Percentiles rank a stretch among this genome's conserved stretches.
Evolutionary conservation across 2,113 vertebrate species (phyloP).

Genomic region (Sebastes fasciatus): DNA sequence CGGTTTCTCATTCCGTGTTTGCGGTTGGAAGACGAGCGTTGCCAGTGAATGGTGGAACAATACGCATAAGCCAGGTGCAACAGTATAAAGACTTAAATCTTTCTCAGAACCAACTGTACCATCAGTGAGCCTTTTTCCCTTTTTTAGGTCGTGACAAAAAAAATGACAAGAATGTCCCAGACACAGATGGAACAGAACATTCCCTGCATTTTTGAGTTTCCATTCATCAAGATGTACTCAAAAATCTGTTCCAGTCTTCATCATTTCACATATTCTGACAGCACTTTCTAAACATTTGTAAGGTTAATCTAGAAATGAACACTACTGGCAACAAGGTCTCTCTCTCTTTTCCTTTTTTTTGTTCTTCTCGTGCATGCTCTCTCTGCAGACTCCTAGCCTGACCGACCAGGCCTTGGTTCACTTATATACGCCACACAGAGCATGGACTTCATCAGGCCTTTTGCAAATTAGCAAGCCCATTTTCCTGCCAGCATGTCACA

Average conservation of each 20-base stretch:
- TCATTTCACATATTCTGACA: conserved; percentile 23
- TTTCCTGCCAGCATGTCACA: conserved; percentile 65
- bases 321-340: conserved; percentile 23
- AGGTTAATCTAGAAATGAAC: conserved; percentile 32
- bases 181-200: conserved; percentile 62
- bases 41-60: conserved; percentile 67
- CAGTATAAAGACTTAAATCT: conserved; percentile 33
- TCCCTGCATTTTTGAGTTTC: conserved; percentile 54
- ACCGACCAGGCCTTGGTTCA: conserved; percentile 61
- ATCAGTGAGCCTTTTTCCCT: conserved; percentile 50
- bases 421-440: conserved; percentile 42
- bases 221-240: conserved; percentile 49
- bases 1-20: conserved; percentile 63
- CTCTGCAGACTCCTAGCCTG: conserved; percentile 27
- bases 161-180: conserved; percentile 64
- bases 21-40: conserved; percentile 53
- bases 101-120: conserved; percentile 49
- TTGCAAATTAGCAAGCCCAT: conserved; percentile 66
- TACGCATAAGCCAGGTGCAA: conserved; percentile 65
- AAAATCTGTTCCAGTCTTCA: conserved; percentile 16
- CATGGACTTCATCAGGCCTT: conserved; percentile 79
- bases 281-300: conserved; percentile 17
- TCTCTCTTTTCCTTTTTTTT: not conserved
- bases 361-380: conserved; percentile 24
- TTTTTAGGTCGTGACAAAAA: conserved; percentile 47